Percentiles rank a stretch among this genome's conserved stretches.
These are phyloP conservation scores for Plebejus anna DNA, from an alignment of 2,888 invertebrate species.

Conservation along the genomic window DNA sequence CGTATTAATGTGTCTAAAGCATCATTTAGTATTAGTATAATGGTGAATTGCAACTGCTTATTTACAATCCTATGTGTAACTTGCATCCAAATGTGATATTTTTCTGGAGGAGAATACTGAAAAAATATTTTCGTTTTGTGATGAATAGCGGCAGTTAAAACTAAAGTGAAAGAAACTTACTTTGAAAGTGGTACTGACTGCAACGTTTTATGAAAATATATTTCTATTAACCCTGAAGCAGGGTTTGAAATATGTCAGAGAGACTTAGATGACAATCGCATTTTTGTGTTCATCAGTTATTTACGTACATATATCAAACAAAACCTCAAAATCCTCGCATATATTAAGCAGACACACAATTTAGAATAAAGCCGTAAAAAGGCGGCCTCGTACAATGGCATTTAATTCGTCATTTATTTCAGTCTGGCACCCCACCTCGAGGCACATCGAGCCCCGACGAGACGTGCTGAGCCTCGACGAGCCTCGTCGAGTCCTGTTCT, in stretches of 20 bases:
- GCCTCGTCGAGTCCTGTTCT: constrained; percentile 40
- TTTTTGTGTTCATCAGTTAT: background rate
- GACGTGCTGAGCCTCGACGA: background rate
- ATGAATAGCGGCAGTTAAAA: no score
- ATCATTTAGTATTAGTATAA: no score
- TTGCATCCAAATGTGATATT: no score
- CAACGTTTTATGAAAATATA: no score
- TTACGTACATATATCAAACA: background rate
- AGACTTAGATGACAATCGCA: background rate
- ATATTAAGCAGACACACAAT: constrained; percentile 15
- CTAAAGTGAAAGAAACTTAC: background rate
- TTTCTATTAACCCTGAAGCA: no score
- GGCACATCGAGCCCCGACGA: background rate
- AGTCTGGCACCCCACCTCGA: constrained; percentile 34
- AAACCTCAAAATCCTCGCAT: background rate
- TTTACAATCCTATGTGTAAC: no score
- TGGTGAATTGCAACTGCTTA: no score
- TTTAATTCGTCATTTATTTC: constrained; percentile 35
- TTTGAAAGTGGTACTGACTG: background rate
- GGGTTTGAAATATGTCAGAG: no score
- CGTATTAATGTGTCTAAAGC: background rate
- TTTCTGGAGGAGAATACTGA: no score
- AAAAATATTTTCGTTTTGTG: no score
- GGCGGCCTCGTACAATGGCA: constrained; percentile 29
- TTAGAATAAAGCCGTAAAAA: constrained; percentile 33